Percentiles rank a stretch among this genome's conserved stretches.
Evolutionary conservation across 2,888 invertebrate species (phyloP).

Genomic region (Eugnorisma glareosa): DNA sequence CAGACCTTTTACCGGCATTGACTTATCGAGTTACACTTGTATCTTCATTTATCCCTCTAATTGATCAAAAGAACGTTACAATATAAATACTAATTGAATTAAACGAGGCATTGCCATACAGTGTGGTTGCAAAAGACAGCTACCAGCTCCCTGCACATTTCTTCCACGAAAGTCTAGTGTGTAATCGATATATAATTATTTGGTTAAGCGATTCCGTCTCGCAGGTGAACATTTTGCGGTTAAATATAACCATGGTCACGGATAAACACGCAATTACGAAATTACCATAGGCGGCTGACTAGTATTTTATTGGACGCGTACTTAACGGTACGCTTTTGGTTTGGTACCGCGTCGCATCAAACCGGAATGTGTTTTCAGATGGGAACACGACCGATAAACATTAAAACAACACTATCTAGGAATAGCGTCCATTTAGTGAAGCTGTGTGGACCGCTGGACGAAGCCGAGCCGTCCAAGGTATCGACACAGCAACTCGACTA

Average conservation of each 20-base stretch:
- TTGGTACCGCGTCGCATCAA: constrained; percentile 71
- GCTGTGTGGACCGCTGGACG: constrained; percentile 26
- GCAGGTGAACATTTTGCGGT: constrained; percentile 71
- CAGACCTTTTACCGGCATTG: constrained; percentile 69
- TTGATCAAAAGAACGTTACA: constrained; percentile 59
- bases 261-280: constrained; percentile 84
- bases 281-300: constrained; percentile 82
- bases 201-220: constrained; percentile 73
- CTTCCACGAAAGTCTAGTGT: constrained; percentile 55
- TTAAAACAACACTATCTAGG: constrained; percentile 71
- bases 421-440: constrained; percentile 66
- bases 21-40: constrained; percentile 68
- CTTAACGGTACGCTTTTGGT: constrained; percentile 80
- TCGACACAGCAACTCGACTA: constrained; percentile 64
- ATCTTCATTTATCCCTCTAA: constrained; percentile 59
- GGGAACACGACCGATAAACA: constrained; percentile 68
- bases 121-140: constrained; percentile 41
- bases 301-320: constrained; percentile 81
- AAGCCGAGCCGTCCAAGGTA: constrained; percentile 40
- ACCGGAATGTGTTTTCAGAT: constrained; percentile 72
- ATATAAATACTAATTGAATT: constrained; percentile 70
- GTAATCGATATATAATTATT: constrained; percentile 73
- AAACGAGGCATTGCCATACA: constrained; percentile 51
- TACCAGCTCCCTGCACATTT: constrained; percentile 51
- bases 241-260: constrained; percentile 76